Evolutionary conservation across 1,140 invertebrate genomes (phyloP).

Genomic region (Thalassaphorura encarpata): DNA sequence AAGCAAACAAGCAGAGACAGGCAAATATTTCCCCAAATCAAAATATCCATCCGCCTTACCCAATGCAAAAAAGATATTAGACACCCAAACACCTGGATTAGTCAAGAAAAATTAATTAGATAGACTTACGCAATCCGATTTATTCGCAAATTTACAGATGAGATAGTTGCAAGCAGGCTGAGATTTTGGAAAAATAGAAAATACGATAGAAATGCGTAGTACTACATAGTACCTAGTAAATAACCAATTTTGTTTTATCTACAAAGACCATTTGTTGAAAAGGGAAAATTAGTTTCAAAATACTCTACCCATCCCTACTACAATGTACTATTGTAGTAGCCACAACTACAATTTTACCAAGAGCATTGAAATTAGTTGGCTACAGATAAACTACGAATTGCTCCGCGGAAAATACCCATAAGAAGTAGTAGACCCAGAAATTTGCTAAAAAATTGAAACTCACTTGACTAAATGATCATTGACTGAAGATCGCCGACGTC

Average conservation of each 20-base stretch:
- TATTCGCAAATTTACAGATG: constrained; percentile 75
- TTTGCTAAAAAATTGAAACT: constrained; percentile 4
- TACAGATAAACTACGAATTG: background rate
- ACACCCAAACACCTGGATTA: too few species aligned
- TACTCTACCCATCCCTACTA: background rate
- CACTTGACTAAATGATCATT: constrained; percentile 32
- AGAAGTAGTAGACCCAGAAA: background rate
- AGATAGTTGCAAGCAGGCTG: constrained; percentile 80
- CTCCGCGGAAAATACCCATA: background rate
- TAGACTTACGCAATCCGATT: constrained; percentile 78
- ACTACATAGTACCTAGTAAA: background rate
- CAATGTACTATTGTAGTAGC: background rate
- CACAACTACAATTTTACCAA: background rate
- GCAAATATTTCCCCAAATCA: too few species aligned
- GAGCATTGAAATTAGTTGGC: background rate
- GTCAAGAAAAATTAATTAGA: background rate
- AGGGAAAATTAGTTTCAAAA: background rate
- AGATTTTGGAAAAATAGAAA: constrained; percentile 33
- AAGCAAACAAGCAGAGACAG: too few species aligned
- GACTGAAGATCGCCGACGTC: constrained; percentile 21
- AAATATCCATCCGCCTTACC: too few species aligned
- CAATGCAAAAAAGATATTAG: too few species aligned
- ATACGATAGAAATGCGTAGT: constrained; percentile 1
- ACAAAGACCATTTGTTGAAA: too few species aligned
- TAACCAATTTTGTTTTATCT: too few species aligned